A percentile compares a stretch with the other conserved stretches of the same genome.
Evolutionary conservation across 1,140 invertebrate species (phyloP).

Genomic region (Brachionus sp.): DNA sequence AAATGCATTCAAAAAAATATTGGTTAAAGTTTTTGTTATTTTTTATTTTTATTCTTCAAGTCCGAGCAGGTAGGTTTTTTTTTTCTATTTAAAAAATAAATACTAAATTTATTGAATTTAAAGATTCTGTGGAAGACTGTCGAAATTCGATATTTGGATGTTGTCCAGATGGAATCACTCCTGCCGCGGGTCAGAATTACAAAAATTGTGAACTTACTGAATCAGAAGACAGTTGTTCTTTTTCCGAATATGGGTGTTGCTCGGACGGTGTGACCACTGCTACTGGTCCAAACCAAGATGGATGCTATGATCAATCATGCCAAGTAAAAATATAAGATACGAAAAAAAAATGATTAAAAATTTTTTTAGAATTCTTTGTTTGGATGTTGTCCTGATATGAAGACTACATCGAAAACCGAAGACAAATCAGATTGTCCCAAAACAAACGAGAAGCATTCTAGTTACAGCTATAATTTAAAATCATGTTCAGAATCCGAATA

Average conservation of each 20-base stretch:
- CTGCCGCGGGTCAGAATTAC: constrained; percentile 67
- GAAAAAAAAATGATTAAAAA: too few species aligned
- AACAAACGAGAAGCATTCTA: constrained; percentile 54
- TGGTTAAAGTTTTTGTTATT: not conserved
- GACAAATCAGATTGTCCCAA: constrained; percentile 71
- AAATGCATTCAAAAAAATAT: not conserved
- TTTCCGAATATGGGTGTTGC: constrained; percentile 75
- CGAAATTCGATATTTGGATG: constrained; percentile 73
- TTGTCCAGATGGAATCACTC: constrained; percentile 74
- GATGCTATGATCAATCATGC: constrained; percentile 23
- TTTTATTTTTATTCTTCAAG: not conserved
- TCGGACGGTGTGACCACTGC: constrained; percentile 71
- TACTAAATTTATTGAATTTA: constrained; percentile 45
- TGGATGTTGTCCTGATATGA: constrained; percentile 86
- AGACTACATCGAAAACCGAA: constrained; percentile 73
- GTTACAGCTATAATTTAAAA: constrained; percentile 53
- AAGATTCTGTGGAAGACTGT: constrained; percentile 62
- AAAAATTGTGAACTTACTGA: constrained; percentile 56
- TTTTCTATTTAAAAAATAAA: not conserved
- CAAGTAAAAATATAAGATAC: too few species aligned
- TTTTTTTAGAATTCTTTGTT: constrained; percentile 72
- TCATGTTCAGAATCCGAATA: constrained; percentile 46
- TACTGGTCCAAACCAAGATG: constrained; percentile 52
- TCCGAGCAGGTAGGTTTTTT: not conserved
- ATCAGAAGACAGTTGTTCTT: constrained; percentile 68